Base-by-base conservation (phyloP, 2,113 vertebrate genomes). In the Alaudala cheleensis region DNA sequence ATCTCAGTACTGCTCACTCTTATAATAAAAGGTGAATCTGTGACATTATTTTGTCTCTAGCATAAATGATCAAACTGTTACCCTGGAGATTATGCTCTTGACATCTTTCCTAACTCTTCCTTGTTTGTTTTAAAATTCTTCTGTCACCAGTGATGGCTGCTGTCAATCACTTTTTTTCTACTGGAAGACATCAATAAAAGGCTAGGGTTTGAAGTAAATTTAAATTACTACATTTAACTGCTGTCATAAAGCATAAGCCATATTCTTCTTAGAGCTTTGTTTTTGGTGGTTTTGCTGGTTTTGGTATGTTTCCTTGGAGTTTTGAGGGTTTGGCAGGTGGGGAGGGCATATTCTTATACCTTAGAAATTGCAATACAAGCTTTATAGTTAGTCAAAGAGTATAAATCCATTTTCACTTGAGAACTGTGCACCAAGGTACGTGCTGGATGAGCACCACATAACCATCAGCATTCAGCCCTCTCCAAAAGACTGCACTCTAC, bases 91-190 rank as follows among this genome's bases (percentile, higher is more conserved):
- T 67, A 73, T 73, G 44, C 8, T 50, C 12, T 28, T 74, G 49
- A 76, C 17, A 25, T 28, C 18, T 53, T 81, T 64, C 4, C 23
- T 61, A 25, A 37, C 3, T 29, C 4, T 74, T 61, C 1, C 14
- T 53, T 78, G 15, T 64, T 92, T 90, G 31, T 66, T 94, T 88
- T 72, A 29, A 33, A 80, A 53, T 44, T 54, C 13, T 77, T 72
- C 44, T 64, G 4, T 64, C 67, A 34, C 6, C 9, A 17, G 8
- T 73, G 54, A 50, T 50, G 88, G 33, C 13, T 73, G 10, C 25
- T 81, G 22, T 5, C 14, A 5, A 24, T 69, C 4, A 0, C 20
- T 53, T 39, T 73, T 73, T 56, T 70, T 13, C 23, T 81, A 51
- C 5, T 31, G 28, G 20, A 93, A 80, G 2, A 2, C 21, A 56